phyloP scores from a whole-genome alignment of 2,113 vertebrate species.

The Boleophthalmus pectinirostris region DNA sequence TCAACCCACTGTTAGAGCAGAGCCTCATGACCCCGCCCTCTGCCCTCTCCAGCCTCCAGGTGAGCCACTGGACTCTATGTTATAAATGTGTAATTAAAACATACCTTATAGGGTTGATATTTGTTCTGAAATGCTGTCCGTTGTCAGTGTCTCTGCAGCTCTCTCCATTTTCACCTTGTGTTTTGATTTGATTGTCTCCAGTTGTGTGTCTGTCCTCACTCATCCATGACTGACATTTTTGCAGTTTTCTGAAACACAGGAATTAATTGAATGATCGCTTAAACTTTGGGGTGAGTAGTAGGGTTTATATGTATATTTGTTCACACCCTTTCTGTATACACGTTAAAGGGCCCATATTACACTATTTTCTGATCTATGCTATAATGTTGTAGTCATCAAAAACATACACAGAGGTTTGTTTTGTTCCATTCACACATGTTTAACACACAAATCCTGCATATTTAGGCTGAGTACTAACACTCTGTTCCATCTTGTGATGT shows the following conservation, averaged over 20 bases:
- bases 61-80: slow-evolving; percentile 43
- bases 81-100: neutral
- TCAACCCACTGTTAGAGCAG: slow-evolving; percentile 80
- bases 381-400: too few species aligned
- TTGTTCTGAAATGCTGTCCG: slow-evolving; percentile 42
- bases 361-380: too few species aligned
- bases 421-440: too few species aligned
- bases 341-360: too few species aligned
- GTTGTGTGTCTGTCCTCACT: slow-evolving; percentile 73
- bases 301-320: slow-evolving; percentile 63
- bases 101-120: slow-evolving; percentile 8
- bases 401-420: too few species aligned
- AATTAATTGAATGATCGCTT: slow-evolving; percentile 82
- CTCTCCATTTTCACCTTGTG: slow-evolving; percentile 55
- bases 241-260: slow-evolving; percentile 84
- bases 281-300: slow-evolving; percentile 78
- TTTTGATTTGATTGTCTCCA: slow-evolving; percentile 59
- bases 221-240: slow-evolving; percentile 78
- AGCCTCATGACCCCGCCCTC: slow-evolving; percentile 83
- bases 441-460: too few species aligned
- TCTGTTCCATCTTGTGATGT: too few species aligned
- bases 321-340: slow-evolving; percentile 18
- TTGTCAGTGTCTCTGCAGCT: slow-evolving; percentile 59
- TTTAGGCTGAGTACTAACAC: too few species aligned
- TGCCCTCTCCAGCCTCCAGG: slow-evolving; percentile 88